Evolutionary conservation across 2,113 vertebrate genomes (phyloP), one percentile per base, ranked within the genome.

Genomic region (Erythrolamprus reginae): DNA sequence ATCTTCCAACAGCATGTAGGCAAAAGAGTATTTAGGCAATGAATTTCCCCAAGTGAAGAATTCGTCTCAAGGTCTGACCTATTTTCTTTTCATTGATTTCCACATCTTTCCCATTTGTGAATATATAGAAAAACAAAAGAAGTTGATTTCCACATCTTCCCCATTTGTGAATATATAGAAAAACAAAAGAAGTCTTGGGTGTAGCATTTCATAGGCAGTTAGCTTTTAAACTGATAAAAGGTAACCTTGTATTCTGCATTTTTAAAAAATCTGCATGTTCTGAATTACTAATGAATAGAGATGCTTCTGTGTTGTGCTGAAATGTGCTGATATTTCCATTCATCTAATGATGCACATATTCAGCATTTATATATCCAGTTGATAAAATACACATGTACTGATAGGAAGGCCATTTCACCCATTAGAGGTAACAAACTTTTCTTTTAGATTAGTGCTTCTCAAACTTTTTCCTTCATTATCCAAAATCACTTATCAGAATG

Each of bases 151-250:
- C 61, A 28, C n/a, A 23, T 47, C 47, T 65, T 56, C n/a, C 42
- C 88, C 10, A 28, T 89, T 92, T 86, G 61, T 58, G 91, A 92
- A 88, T 84, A 61, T 38, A 82, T 48, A 70, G 50, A 23, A 86
- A 86, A 70, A 55, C 65, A 91, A 47, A 82, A 89, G 42, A 82
- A 23, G 45, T 42, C 90, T 84, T 90, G 85, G 38, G 47, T 8
- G 48, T 6, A 87, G 61, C 8, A 38, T 33, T 90, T 26, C 7
- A 26, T 28, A 53, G 87, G 84, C 91, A 84, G 4, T 19, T 65
- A 19, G 19, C 47, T 19, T 24, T 50, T 26, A 88, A 48, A 70
- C 70, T n/a, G 77, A 47, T 89, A 82, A 21, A 26, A n/a, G 42
- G 52, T 51, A 77, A 53, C 58, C 89, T 86, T 9, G 4, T n/a